A percentile compares a stretch with the other conserved stretches of the same genome.
Evolutionary conservation across 2,888 invertebrate species (phyloP).

Genomic region (Harpagoxenus sublaevis): DNA sequence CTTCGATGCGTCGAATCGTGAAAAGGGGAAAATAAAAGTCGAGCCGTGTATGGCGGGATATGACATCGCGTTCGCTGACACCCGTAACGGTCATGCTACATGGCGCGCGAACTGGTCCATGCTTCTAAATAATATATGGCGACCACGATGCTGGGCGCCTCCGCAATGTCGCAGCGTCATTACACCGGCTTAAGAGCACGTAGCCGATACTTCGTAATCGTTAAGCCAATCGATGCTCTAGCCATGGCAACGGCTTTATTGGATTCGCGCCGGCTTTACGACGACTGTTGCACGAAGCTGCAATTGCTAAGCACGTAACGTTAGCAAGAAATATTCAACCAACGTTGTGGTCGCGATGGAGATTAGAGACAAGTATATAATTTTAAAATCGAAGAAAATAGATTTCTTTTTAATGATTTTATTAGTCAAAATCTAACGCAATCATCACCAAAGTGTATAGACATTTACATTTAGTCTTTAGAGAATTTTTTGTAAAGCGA

Average conservation of each 20-base stretch:
- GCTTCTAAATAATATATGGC: slow-evolving; percentile 82
- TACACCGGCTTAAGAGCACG: slow-evolving; percentile 62
- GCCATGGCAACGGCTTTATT: slow-evolving; percentile 25
- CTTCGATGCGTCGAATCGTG: slow-evolving; percentile 10
- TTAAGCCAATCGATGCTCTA: slow-evolving; percentile 40
- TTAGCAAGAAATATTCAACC: slow-evolving; percentile 1
- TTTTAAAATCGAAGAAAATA: background rate
- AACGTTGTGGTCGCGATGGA: background rate
- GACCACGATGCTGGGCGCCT: slow-evolving; percentile 77
- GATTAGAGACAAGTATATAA: too few relatives aligned
- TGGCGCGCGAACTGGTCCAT: slow-evolving; percentile 63
- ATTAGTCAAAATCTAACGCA: background rate
- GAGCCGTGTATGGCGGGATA: background rate
- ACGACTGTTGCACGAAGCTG: slow-evolving; percentile 10
- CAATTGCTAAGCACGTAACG: slow-evolving; percentile 30
- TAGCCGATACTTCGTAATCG: slow-evolving; percentile 54
- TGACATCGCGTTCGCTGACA: slow-evolving; percentile 48
- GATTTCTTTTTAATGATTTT: background rate
- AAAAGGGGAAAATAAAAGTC: background rate
- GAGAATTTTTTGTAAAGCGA: background rate
- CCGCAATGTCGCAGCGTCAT: slow-evolving; percentile 78
- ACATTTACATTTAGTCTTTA: background rate
- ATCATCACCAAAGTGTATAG: background rate
- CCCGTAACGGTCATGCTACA: slow-evolving; percentile 64
- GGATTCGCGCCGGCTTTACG: slow-evolving; percentile 36